A percentile compares a stretch with the other conserved stretches of the same genome.
Evolutionary conservation across 2,797 vertebrate species (phyloP).

Genomic region (Acestrorhynchus altus): DNA sequence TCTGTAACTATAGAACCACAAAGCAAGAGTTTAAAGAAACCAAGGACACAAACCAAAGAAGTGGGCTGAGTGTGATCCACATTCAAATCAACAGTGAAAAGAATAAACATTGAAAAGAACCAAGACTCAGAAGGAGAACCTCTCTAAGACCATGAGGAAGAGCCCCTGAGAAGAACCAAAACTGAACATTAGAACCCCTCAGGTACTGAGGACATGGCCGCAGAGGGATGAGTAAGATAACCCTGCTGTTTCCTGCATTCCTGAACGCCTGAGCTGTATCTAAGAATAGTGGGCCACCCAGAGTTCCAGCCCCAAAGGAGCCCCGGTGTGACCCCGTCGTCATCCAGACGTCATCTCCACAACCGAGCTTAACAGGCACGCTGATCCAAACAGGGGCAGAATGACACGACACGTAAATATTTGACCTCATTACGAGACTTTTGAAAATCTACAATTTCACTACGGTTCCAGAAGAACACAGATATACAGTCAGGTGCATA

Average conservation of each 20-base stretch:
- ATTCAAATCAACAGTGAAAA: no score
- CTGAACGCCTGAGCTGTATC: conserved; percentile 18
- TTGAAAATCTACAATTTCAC: no score
- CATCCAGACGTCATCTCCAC: conserved; percentile 18
- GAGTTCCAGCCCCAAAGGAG: conserved; percentile 25
- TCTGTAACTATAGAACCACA: no score
- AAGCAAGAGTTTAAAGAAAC: no score
- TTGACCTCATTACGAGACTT: not conserved
- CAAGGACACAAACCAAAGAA: no score
- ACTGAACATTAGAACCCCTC: not conserved
- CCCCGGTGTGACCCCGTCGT: not conserved
- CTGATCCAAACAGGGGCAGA: not conserved
- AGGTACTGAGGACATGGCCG: not conserved
- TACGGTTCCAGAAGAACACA: no score
- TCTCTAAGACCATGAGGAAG: not conserved
- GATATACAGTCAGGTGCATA: no score
- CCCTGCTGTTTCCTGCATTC: conserved; percentile 34
- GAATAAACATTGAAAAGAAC: no score
- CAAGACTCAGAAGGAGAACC: no score
- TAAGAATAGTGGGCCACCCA: conserved; percentile 50
- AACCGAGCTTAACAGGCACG: not conserved
- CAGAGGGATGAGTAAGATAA: not conserved
- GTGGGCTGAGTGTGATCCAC: no score
- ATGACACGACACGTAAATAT: not conserved
- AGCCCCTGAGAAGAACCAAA: not conserved